phyloP scores from a whole-genome alignment of 2,113 vertebrate species.

The Notarius quadriscutis region DNA sequence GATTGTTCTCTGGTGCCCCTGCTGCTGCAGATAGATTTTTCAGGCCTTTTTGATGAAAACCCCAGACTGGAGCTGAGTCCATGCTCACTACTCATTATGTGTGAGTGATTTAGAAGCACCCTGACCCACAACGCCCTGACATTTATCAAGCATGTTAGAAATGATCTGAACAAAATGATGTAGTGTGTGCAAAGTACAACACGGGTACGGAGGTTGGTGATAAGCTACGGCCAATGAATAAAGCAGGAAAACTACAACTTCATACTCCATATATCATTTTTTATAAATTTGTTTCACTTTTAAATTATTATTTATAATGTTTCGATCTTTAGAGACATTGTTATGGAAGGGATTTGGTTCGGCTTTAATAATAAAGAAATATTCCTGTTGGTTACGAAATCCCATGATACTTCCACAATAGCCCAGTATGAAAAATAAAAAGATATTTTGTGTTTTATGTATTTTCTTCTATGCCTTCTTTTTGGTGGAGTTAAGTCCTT shows the following conservation, averaged over 20 bases:
- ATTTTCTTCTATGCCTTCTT: not conserved
- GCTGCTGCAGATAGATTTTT: not conserved
- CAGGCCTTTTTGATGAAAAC: not conserved
- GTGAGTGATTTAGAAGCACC: slow-evolving; percentile 4
- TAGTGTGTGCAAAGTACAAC: not conserved
- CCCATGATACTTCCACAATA: no score
- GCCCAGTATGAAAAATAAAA: no score
- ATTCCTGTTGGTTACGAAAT: not conserved
- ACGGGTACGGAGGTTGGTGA: not conserved
- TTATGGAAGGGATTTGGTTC: not conserved
- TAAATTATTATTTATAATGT: not conserved
- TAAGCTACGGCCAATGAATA: not conserved
- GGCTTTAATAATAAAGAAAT: not conserved
- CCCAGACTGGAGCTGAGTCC: not conserved
- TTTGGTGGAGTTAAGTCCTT: no score
- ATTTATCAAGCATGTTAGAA: slow-evolving; percentile 33
- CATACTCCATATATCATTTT: not conserved
- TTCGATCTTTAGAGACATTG: not conserved
- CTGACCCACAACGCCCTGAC: slow-evolving; percentile 5
- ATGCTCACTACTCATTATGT: slow-evolving; percentile 8
- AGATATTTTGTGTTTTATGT: not conserved
- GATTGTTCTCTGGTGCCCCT: not conserved
- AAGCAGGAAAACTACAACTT: not conserved
- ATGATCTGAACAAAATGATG: slow-evolving; percentile 16
- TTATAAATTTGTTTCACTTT: not conserved